These are phyloP conservation scores for Theretra japonica DNA, from an alignment of 2,888 invertebrate genomes.

Conservation along the genomic window DNA sequence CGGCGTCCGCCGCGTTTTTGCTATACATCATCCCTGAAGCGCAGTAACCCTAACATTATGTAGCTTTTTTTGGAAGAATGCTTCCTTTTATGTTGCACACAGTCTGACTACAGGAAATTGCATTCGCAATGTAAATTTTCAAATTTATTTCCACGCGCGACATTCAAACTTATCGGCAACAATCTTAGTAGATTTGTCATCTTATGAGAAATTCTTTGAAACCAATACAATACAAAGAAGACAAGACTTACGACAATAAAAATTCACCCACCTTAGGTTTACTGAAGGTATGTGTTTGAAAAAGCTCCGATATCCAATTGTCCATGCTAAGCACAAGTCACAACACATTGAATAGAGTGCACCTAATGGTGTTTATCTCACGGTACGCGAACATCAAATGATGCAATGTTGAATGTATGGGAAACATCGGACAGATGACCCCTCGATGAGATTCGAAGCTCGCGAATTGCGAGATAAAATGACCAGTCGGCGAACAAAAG, in stretches of 20 bases:
- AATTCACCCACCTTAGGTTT: conserved; percentile 68
- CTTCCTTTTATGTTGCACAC: conserved; percentile 22
- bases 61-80: conserved; percentile 9
- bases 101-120: conserved; percentile 42
- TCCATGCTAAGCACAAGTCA: conserved; percentile 60
- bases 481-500: conserved; percentile 71
- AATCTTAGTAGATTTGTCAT: not conserved
- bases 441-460: conserved; percentile 63
- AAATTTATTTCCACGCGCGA: not conserved
- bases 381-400: conserved; percentile 70
- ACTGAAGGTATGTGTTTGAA: conserved; percentile 70
- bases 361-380: conserved; percentile 64
- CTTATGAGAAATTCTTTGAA: conserved; percentile 10
- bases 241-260: not conserved
- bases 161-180: not conserved
- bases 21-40: conserved; percentile 70
- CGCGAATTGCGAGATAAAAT: conserved; percentile 76
- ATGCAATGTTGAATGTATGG: conserved; percentile 57
- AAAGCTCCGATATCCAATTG: conserved; percentile 80
- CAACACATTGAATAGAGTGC: conserved; percentile 34
- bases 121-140: conserved; percentile 25
- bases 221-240: not conserved
- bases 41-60: conserved; percentile 61
- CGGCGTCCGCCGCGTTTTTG: conserved; percentile 66
- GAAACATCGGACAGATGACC: conserved; percentile 78